Base-by-base conservation (phyloP, 2,888 invertebrate species). In the Caenorhabditis sulstoni region DNA sequence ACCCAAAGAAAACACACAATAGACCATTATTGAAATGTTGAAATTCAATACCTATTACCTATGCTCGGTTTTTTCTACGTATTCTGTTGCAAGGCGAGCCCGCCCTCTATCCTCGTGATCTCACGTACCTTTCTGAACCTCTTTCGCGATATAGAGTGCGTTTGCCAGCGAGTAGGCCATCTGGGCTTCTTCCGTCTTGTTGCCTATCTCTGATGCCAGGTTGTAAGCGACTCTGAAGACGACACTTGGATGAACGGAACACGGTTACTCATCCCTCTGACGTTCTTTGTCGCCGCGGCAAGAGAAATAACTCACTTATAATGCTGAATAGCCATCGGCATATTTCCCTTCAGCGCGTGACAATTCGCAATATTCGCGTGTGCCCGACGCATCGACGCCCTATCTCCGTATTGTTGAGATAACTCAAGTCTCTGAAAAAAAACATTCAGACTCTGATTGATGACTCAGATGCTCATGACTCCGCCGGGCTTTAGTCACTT, bases 301-400 rank as follows among this genome's bases (percentile, higher is more conserved):
- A 44, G 12, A 20, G 16, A 14, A 16, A 55, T 52, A 68, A 65
- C 74, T 75, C 65, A 80, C 80, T 59, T 75, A 67, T 75, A 80
- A 80, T 80, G 75, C 66, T 76, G 70, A 66, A 80, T 71, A 35
- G 80, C 75, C 53, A 55, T 22, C n/a, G 65, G 65, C 70, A 80
- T 76, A 59, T 80, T 58, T 37, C 71, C 50, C 66, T 71, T 65
- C 70, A 80, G 53, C 35, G 80, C 75, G 49, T 80, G 71, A 67
- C 80, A 80, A 76, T 80, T 80, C 18, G 75, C 80, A 49, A 80
- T 80, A 50, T 80, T 80, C 0, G 80, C 75, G 52, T 80, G 75
- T 41, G 80, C 80, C n/a, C 80, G 59, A 55, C 80, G 59, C 76
- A 71, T 70, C 23, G 75, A 75, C 23, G 67, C 55, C 12, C 75